Evolutionary conservation across 2,888 invertebrate genomes (phyloP), one percentile per base, ranked within the genome.

Genomic region (Odontocolon sp.): DNA sequence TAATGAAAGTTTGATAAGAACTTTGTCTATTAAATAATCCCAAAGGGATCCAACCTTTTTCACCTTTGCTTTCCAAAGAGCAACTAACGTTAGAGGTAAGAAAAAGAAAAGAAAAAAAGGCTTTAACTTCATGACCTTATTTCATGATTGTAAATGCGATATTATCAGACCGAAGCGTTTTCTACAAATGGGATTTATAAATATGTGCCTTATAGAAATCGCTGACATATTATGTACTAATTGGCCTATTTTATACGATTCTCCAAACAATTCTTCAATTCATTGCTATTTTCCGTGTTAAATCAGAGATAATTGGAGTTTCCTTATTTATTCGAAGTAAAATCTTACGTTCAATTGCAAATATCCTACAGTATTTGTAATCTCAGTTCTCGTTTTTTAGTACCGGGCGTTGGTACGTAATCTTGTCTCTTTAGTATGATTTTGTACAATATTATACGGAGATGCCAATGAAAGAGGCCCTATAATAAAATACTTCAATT

Each of bases 131-230:
- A 8, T 26, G 9, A 31, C 8, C 14, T 16, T 31, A 1, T 14
- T 2, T 31, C 16, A 28, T 31, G 61, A 61, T 16, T 31, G 21
- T 18, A 21, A 38, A 8, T 18, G 16, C 11, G 26, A 2, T 21
- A 33, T 33, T 47, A 23, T 23, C 45, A 11, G 33, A 45, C 38
- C 8, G 28, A 40, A 33, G 52, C 14, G 4, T 57, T 50, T 72
- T 57, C 18, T 57, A 71, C 33, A 28, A 47, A 66, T 47, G 21
- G 50, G 16, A 59, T 72, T 50, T 59, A 26, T 14, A 57, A 66
- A 64, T 38, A 9, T 66, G 72, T 66, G 66, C 72, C 72, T 66
- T 66, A 72, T 40, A 59, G 16, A 31, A 42, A 59, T 64, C 64
- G 47, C 47, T n/a, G n/a, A n/a, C 16, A 38, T 54, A n/a, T 26